A percentile compares a stretch with the other conserved stretches of the same genome.
These are phyloP conservation scores for Drosophila subsilvestris DNA, from an alignment of 2,888 invertebrate species.

Conservation along the genomic window DNA sequence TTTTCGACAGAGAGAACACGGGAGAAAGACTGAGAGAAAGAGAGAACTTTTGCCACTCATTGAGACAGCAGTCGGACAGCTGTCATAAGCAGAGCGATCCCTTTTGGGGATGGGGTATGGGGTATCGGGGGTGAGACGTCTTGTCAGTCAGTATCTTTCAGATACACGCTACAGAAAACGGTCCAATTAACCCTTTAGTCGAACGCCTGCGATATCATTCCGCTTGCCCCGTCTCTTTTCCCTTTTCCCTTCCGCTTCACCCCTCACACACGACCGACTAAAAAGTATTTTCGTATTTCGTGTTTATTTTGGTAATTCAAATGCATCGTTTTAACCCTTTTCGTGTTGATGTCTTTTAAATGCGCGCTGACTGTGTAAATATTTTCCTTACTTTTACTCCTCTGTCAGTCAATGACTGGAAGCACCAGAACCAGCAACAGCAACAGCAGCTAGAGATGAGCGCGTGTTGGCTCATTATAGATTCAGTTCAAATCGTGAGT, in stretches of 20 bases:
- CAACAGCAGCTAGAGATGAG: conserved; percentile 14
- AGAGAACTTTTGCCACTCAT: conserved; percentile 51
- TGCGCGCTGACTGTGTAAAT: conserved; percentile 71
- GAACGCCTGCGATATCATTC: conserved; percentile 14
- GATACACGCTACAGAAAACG: conserved; percentile 59
- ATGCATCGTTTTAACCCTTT: conserved; percentile 72
- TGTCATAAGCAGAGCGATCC: conserved; percentile 69
- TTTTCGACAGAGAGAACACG: conserved; percentile 12
- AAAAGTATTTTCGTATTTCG: conserved; percentile 69
- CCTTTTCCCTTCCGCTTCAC: not conserved
- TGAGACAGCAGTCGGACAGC: conserved; percentile 48
- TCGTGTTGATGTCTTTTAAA: conserved; percentile 68
- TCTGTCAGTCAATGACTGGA: conserved; percentile 37
- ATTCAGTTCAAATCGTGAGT: not conserved
- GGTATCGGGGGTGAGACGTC: conserved; percentile 24
- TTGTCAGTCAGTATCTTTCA: conserved; percentile 65
- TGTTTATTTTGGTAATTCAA: conserved; percentile 78
- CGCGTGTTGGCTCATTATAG: conserved; percentile 3
- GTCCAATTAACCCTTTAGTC: conserved; percentile 64
- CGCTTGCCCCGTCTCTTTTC: not conserved
- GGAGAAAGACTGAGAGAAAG: conserved; percentile 1
- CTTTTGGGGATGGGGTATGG: not conserved
- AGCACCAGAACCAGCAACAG: conserved; percentile 19
- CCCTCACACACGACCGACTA: conserved; percentile 44
- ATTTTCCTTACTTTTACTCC: conserved; percentile 57